A percentile compares a stretch with the other conserved stretches of the same genome.
phyloP scores from a whole-genome alignment of 2,113 vertebrate genomes.

The Megaceryle maxima region DNA sequence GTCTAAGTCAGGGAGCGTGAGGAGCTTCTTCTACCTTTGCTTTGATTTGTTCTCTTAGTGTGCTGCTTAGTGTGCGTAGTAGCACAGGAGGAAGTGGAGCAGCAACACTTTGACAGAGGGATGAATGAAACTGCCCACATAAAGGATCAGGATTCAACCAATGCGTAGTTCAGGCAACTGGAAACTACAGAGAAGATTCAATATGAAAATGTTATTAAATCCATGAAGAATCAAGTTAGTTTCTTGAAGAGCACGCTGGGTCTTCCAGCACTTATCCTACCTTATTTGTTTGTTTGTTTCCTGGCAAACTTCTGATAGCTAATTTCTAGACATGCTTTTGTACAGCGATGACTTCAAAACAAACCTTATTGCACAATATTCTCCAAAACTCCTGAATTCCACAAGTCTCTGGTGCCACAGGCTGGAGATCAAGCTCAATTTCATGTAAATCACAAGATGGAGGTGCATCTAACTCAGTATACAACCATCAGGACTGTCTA shows the following conservation, averaged over 20 bases:
- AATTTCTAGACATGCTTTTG: not conserved
- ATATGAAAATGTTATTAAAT: not conserved
- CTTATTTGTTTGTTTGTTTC: not conserved
- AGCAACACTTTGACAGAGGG: fast-evolving
- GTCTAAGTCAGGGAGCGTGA: not conserved
- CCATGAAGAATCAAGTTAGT: not conserved
- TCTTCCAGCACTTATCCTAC: not conserved
- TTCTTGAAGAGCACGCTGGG: not conserved
- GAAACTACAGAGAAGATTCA: not conserved
- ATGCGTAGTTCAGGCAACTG: not conserved
- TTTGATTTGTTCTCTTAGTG: not conserved
- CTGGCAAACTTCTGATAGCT: not conserved
- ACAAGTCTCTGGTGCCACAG: not conserved
- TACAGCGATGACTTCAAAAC: not conserved
- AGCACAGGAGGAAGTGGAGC: not conserved
- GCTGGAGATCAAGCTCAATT: not conserved
- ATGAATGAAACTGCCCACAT: not conserved
- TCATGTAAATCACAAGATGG: not conserved
- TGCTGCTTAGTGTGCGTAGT: not conserved
- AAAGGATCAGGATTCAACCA: not conserved
- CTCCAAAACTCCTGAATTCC: not conserved
- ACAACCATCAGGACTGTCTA: not conserved
- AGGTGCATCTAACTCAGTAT: not conserved
- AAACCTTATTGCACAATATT: not conserved
- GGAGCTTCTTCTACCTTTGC: not conserved